Conservation (phyloP, 2,113 vertebrate species). For the Actenoides lindsayi region DNA sequence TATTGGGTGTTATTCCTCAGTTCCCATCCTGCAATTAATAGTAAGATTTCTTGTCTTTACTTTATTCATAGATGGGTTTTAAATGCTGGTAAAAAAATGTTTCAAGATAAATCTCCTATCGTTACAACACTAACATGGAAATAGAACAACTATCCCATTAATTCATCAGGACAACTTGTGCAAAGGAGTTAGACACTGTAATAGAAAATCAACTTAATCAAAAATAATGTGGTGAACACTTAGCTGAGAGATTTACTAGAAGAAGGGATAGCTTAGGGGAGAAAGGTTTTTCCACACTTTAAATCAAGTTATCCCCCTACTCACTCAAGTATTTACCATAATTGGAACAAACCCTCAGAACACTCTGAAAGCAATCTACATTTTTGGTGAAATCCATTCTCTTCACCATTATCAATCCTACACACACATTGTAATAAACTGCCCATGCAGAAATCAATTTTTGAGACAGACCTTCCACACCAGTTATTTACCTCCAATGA, state of each 20-base stretch:
- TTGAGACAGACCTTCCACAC: neutral
- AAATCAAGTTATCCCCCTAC: neutral
- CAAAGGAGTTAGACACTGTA: neutral
- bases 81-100: neutral
- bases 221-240: neutral
- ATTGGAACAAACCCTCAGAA: neutral
- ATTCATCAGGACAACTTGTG: neutral
- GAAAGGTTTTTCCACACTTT: neutral
- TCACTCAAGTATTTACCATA: neutral
- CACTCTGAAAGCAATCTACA: neutral
- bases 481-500: neutral
- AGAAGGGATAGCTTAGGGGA: neutral
- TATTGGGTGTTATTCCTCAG: neutral
- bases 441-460: neutral
- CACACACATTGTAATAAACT: accelerated
- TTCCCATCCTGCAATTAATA: neutral
- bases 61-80: neutral
- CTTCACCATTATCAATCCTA: neutral
- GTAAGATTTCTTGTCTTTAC: neutral
- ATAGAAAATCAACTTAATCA: neutral
- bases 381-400: neutral
- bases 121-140: neutral
- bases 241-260: neutral
- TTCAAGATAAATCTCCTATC: neutral
- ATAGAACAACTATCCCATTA: neutral